Percentiles rank a stretch among this genome's conserved stretches.
Evolutionary conservation across 2,888 invertebrate species (phyloP).

Genomic region (Philereme vetulata): DNA sequence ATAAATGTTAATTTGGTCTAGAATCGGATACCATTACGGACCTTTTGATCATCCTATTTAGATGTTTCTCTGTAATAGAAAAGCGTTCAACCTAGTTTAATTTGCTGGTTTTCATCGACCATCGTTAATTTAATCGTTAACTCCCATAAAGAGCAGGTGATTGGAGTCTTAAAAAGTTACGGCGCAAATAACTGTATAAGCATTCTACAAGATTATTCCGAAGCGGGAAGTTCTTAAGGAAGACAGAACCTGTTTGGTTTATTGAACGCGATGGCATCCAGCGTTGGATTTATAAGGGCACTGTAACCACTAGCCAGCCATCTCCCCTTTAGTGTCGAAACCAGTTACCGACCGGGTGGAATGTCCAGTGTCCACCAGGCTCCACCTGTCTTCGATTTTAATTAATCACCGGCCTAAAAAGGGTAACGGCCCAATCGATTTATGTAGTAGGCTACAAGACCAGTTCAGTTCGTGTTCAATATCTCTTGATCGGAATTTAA

Average conservation of each 20-base stretch:
- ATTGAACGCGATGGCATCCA: slow-evolving; percentile 72
- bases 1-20: not conserved
- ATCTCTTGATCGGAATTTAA: slow-evolving; percentile 51
- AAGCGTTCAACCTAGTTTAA: slow-evolving; percentile 8
- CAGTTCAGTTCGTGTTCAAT: slow-evolving; percentile 52
- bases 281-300: slow-evolving; percentile 70
- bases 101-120: slow-evolving; percentile 7
- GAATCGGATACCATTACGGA: not conserved
- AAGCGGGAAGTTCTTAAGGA: slow-evolving; percentile 68
- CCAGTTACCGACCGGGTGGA: slow-evolving; percentile 51
- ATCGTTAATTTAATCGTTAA: slow-evolving; percentile 21
- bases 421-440: slow-evolving; percentile 54
- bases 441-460: slow-evolving; percentile 46
- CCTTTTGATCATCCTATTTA: slow-evolving; percentile 17
- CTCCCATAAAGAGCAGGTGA: slow-evolving; percentile 30
- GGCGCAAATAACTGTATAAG: slow-evolving; percentile 64
- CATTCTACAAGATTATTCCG: slow-evolving; percentile 73
- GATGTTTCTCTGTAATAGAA: not conserved
- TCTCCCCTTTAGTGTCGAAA: slow-evolving; percentile 43
- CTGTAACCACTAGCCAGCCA: slow-evolving; percentile 5
- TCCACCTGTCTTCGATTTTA: slow-evolving; percentile 63
- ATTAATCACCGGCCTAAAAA: slow-evolving; percentile 57
- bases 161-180: slow-evolving; percentile 30
- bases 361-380: slow-evolving; percentile 36
- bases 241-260: slow-evolving; percentile 69